A percentile compares a stretch with the other conserved stretches of the same genome.
Evolutionary conservation across 1,140 invertebrate species (phyloP).

Genomic region (Listronotus bonariensis): DNA sequence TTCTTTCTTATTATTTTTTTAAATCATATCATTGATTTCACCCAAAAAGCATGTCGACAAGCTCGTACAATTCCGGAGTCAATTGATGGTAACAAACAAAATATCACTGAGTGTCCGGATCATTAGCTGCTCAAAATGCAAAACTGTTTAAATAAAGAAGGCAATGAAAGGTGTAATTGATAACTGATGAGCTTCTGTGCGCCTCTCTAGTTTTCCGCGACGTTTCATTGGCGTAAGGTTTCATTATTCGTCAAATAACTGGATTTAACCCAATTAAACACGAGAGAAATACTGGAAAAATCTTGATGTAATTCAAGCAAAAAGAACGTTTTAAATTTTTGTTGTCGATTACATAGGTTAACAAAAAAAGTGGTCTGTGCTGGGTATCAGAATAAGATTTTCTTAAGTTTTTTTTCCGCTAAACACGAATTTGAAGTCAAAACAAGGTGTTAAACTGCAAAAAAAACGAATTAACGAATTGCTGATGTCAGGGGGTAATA

Average conservation of each 20-base stretch:
- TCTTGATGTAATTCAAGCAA: too few relatives aligned
- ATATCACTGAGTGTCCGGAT: constrained; percentile 32
- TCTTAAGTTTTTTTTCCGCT: too few relatives aligned
- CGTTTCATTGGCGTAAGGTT: constrained; percentile 23
- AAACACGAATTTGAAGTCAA: too few relatives aligned
- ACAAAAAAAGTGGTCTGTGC: too few relatives aligned
- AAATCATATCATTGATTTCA: too few relatives aligned
- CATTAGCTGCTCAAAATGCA: constrained; percentile 51
- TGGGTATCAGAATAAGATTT: too few relatives aligned
- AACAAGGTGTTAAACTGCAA: too few relatives aligned
- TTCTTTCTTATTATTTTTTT: background rate
- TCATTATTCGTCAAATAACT: constrained; percentile 30
- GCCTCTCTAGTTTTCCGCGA: constrained; percentile 22
- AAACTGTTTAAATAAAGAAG: constrained; percentile 50
- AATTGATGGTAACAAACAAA: constrained; percentile 24
- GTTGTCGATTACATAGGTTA: too few relatives aligned
- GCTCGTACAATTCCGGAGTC: constrained; percentile 1
- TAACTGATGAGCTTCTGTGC: constrained; percentile 16
- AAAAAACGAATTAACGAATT: too few relatives aligned
- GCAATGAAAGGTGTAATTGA: constrained; percentile 36
- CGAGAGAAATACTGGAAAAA: constrained; percentile 11
- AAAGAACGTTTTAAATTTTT: too few relatives aligned
- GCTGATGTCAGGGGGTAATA: too few relatives aligned
- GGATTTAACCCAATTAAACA: constrained; percentile 29
- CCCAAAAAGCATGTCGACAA: background rate